Evolutionary conservation across 1,140 invertebrate species (phyloP).

Genomic region (Dreissena polymorpha): DNA sequence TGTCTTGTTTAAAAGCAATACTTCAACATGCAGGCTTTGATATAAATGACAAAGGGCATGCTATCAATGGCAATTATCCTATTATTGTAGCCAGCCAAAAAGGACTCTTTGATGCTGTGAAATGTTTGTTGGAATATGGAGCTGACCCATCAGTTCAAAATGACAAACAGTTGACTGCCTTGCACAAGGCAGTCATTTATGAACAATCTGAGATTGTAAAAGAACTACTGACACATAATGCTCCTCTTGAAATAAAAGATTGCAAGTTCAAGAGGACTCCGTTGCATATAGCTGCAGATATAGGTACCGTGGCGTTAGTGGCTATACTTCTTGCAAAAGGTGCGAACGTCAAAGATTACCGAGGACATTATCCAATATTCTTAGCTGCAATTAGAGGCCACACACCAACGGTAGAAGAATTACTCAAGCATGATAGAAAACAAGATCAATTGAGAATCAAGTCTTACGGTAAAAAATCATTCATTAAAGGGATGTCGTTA

Average conservation of each 20-base stretch:
- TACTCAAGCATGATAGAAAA: constrained; percentile 11
- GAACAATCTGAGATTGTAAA: neutral
- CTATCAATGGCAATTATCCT: constrained; percentile 5
- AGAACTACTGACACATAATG: neutral
- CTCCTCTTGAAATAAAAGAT: neutral
- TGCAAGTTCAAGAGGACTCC: constrained; percentile 10
- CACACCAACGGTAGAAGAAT: neutral
- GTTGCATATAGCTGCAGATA: constrained; percentile 18
- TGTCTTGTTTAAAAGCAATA: neutral
- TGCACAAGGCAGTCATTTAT: constrained; percentile 19
- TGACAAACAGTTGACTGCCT: neutral
- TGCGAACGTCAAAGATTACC: constrained; percentile 26
- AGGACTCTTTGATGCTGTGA: neutral
- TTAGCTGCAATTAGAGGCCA: constrained; percentile 36
- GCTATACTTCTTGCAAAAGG: constrained; percentile 4
- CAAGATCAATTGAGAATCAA: constrained; percentile 13
- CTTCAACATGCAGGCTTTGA: neutral
- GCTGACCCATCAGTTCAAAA: neutral
- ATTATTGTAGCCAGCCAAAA: neutral
- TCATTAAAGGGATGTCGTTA: constrained; percentile 30
- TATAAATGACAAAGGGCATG: constrained; percentile 11
- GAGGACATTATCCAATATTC: constrained; percentile 45
- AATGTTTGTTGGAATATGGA: constrained; percentile 5
- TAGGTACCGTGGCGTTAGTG: neutral
- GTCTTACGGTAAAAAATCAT: constrained; percentile 25